A percentile compares a stretch with the other conserved stretches of the same genome.
These are phyloP conservation scores for Thunnus maccoyii DNA, from an alignment of 2,113 vertebrate genomes.

Conservation along the genomic window DNA sequence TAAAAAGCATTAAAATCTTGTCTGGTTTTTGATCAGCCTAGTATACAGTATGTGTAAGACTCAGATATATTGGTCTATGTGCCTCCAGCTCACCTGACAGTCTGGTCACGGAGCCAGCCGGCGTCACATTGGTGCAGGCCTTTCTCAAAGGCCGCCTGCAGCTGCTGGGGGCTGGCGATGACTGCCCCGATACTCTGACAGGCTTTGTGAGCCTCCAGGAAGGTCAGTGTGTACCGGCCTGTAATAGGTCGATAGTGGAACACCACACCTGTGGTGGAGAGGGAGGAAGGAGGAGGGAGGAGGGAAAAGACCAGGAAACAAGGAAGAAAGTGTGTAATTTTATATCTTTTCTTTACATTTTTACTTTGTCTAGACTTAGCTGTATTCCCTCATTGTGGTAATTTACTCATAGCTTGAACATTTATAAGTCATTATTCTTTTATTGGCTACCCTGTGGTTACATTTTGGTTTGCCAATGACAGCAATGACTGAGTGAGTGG, in stretches of 20 bases:
- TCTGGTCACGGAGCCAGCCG: conserved; percentile 95
- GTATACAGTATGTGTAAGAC: too few species aligned
- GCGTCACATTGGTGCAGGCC: conserved; percentile 96
- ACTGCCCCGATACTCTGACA: conserved; percentile 86
- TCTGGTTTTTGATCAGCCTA: too few species aligned
- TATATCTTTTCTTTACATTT: too few species aligned
- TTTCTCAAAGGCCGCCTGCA: conserved; percentile 92
- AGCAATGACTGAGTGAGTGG: too few species aligned
- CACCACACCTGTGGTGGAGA: conserved; percentile 86
- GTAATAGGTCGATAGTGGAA: conserved; percentile 92
- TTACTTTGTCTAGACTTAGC: neutral
- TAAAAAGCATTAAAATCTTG: too few species aligned
- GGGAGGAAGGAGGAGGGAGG: neutral
- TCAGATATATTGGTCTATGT: neutral
- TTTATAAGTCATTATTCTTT: neutral
- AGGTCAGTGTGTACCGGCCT: conserved; percentile 90
- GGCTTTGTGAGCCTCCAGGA: conserved; percentile 88
- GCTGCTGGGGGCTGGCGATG: conserved; percentile 90
- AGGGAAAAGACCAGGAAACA: neutral
- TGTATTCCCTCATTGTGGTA: neutral
- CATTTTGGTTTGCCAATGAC: too few species aligned
- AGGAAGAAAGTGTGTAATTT: neutral
- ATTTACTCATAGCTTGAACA: neutral
- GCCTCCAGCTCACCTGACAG: conserved; percentile 88
- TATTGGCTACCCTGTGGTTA: neutral